Percentiles rank a stretch among this genome's conserved stretches.
Evolutionary conservation across 2,113 vertebrate genomes (phyloP).

Genomic region (Entomyzon cyanotis): DNA sequence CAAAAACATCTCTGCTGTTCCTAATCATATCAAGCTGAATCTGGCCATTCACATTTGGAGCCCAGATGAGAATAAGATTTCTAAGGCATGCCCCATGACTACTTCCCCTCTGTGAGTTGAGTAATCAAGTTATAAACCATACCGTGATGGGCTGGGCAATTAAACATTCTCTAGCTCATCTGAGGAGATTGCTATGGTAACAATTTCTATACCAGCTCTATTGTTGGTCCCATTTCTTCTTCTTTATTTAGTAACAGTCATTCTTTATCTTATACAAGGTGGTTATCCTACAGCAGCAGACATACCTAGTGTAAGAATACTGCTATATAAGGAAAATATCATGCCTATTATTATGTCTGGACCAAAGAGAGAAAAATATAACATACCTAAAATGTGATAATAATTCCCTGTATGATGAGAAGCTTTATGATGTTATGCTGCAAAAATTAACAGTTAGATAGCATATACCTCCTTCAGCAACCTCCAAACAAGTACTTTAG

Average conservation of each 20-base stretch:
- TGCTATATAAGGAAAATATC: background rate
- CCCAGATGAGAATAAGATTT: slow-evolving; percentile 45
- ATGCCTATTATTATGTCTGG: background rate
- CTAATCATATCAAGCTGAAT: slow-evolving; percentile 49
- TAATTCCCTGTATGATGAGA: background rate
- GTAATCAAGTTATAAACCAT: slow-evolving; percentile 55
- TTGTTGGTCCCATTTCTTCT: slow-evolving; percentile 13
- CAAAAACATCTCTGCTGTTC: slow-evolving; percentile 49
- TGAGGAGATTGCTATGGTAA: slow-evolving; percentile 46
- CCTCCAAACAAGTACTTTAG: background rate
- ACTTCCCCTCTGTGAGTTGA: slow-evolving; percentile 25
- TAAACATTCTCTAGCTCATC: slow-evolving; percentile 44
- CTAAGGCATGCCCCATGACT: slow-evolving; percentile 36
- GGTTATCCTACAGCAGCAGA: background rate
- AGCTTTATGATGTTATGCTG: background rate
- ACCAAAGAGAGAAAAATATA: background rate
- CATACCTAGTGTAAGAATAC: background rate
- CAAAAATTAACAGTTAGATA: background rate
- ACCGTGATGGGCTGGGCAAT: slow-evolving; percentile 11
- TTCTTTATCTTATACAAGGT: background rate
- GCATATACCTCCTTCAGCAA: background rate
- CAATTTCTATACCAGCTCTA: slow-evolving; percentile 18
- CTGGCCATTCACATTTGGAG: slow-evolving; percentile 56
- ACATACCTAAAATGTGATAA: background rate
- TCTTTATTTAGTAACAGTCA: slow-evolving; percentile 14